Conservation (phyloP, 2,888 invertebrate genomes). For the Nineta flava region DNA sequence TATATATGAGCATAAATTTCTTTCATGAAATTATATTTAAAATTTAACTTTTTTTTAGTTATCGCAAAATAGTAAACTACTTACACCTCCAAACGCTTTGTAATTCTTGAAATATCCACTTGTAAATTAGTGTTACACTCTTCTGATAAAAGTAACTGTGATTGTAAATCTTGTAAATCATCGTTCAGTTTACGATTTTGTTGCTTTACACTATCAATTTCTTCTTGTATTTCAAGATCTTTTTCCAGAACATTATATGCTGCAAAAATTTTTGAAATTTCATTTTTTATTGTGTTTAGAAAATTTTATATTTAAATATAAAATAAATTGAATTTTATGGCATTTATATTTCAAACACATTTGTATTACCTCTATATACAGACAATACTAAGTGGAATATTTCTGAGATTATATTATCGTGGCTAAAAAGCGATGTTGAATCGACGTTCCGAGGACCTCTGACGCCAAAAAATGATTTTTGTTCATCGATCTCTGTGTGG, state of each 20-base stretch:
- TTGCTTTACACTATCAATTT: neutral
- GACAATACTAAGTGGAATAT: too few relatives aligned
- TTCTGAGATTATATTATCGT: too few relatives aligned
- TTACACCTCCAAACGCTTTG: neutral
- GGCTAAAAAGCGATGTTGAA: too few relatives aligned
- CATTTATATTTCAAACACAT: too few relatives aligned
- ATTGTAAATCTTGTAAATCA: neutral
- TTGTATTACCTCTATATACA: neutral
- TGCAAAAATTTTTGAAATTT: neutral
- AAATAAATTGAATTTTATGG: too few relatives aligned
- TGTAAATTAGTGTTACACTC: slow-evolving; percentile 1
- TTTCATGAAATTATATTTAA: too few relatives aligned
- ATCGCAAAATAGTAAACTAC: neutral
- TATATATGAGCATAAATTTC: too few relatives aligned
- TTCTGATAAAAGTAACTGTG: neutral
- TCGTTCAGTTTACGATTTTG: neutral
- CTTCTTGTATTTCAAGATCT: neutral
- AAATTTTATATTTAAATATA: too few relatives aligned
- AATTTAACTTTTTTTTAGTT: neutral
- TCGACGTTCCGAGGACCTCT: too few relatives aligned
- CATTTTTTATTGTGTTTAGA: neutral
- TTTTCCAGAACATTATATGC: neutral
- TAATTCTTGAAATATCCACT: neutral
- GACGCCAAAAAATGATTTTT: too few relatives aligned
- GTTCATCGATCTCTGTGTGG: too few relatives aligned